Base-by-base conservation (phyloP, 2,888 invertebrate species). In the Agrilus biguttatus region DNA sequence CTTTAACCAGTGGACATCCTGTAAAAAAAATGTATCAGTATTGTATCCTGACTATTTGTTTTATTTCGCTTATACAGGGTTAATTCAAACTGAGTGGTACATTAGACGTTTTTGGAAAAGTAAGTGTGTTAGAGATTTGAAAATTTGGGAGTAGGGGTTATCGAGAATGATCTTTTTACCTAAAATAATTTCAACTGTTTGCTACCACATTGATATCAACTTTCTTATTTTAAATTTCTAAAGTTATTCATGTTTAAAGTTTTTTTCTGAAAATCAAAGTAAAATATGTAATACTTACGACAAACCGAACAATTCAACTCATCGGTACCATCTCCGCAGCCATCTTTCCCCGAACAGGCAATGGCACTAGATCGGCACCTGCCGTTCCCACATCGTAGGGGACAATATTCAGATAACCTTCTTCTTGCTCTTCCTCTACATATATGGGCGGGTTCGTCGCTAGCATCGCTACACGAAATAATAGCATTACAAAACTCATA, bases 401-500 rank as follows among this genome's bases (percentile, higher is more conserved):
- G 90, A 58, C 90, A 91, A 57, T 76, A 76, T 54, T 77, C 77
- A 5, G 69, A 62, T 2, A 66, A 55, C 8, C 70, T 51, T 37
- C 71, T 61, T 34, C 69, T 59, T 2, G 71, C 66, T 41, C 77
- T 71, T 47, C 76, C 75, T 50, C 75, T 74, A 61, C 87, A 88
- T 14, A 83, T 71, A 57, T 80, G 80, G n/a, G 80, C 76, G 1
- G 85, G 84, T 62, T 91, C 91, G 60, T 91, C 91, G 47, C 86
- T 87, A n/a, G 81, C 88, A 63, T 91, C 91, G 53, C 80, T 76
- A 66, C 90, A 90, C 51, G 61, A 79, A 40, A 86, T 75, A 43
- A 89, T 84, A 5, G 90, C 88, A 66, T 92, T 91, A 66, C 91
- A 92, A 67, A 89, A 90, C 63, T 88, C 88, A 59, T 87, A 89